These are phyloP conservation scores for Leptinotarsa undecemlineata DNA, from an alignment of 1,140 invertebrate species.

Conservation along the genomic window DNA sequence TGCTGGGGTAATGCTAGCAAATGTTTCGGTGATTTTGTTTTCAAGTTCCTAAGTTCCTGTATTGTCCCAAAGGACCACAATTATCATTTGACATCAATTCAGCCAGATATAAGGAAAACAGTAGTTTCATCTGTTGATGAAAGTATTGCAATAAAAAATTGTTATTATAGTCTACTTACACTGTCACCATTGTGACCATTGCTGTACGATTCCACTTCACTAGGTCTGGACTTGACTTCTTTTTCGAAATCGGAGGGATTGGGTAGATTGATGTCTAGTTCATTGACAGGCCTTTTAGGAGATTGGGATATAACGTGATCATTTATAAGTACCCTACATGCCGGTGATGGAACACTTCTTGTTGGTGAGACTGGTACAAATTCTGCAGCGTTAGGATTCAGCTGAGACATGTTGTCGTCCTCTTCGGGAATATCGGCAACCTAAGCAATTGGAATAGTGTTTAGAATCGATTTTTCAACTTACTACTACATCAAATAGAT, in stretches of 20 bases:
- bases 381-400: slow-evolving; percentile 75
- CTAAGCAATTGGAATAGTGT: slow-evolving; percentile 11
- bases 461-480: too few relatives aligned
- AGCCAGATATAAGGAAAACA: too few relatives aligned
- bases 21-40: too few relatives aligned
- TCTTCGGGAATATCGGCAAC: slow-evolving; percentile 48
- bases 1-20: too few relatives aligned
- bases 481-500: too few relatives aligned
- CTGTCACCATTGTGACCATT: slow-evolving; percentile 57
- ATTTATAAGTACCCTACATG: slow-evolving; percentile 47
- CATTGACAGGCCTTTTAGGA: slow-evolving; percentile 61
- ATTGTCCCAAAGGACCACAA: too few relatives aligned
- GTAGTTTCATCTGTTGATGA: too few relatives aligned
- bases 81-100: too few relatives aligned
- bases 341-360: slow-evolving; percentile 53
- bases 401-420: slow-evolving; percentile 63
- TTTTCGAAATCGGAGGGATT: slow-evolving; percentile 66
- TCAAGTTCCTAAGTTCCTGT: too few relatives aligned
- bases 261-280: slow-evolving; percentile 63
- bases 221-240: slow-evolving; percentile 63
- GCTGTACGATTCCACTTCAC: slow-evolving; percentile 60
- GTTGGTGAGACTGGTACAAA: slow-evolving; percentile 67
- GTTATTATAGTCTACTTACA: slow-evolving; percentile 33
- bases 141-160: too few relatives aligned
- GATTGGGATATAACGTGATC: slow-evolving; percentile 64